Evolutionary conservation across 2,888 invertebrate genomes (phyloP), one percentile per base, ranked within the genome.

Genomic region (Zeuzera pyrina): DNA sequence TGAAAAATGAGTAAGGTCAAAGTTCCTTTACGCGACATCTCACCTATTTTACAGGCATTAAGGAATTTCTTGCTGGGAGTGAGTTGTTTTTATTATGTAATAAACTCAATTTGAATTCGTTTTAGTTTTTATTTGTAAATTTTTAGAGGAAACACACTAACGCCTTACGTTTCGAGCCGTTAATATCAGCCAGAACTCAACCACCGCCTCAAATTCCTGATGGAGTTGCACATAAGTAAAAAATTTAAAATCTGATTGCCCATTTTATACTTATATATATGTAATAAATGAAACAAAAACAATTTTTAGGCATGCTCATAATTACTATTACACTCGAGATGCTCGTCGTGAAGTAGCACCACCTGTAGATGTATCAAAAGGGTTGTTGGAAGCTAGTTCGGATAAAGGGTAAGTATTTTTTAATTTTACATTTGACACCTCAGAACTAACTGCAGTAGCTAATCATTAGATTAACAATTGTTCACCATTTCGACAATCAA

Each of bases 261-360:
- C 10, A n/a, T 12, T 24, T 4, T 10, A 24, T 11, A 24, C 11
- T 19, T 8, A 8, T 19, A 5, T 16, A n/a, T n/a, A n/a, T n/a
- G n/a, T n/a, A n/a, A n/a, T n/a, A n/a, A n/a, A n/a, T n/a, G n/a
- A n/a, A n/a, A n/a, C n/a, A n/a, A n/a, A n/a, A n/a, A n/a, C n/a
- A n/a, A 36, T 30, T 67, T 62, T 2, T 45, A 85, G 89, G 53
- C 83, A 93, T 38, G 87, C 91, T 8, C 88, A 87, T 28, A 95
- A 97, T 69, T 95, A 95, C 65, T 97, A 98, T 57, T 91, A 84
- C 57, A 70, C 84, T 0, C 86, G 97, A 35, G 97, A 98, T 81
- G 94, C 85, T 0, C 87, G 97, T 30, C 86, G 95, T 34, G 90
- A 92, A 60, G 91, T 93, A 2, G 46, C 65, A 7, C 93, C 92